phyloP scores from a whole-genome alignment of 2,797 vertebrate genomes.

The Cuculus canorus region DNA sequence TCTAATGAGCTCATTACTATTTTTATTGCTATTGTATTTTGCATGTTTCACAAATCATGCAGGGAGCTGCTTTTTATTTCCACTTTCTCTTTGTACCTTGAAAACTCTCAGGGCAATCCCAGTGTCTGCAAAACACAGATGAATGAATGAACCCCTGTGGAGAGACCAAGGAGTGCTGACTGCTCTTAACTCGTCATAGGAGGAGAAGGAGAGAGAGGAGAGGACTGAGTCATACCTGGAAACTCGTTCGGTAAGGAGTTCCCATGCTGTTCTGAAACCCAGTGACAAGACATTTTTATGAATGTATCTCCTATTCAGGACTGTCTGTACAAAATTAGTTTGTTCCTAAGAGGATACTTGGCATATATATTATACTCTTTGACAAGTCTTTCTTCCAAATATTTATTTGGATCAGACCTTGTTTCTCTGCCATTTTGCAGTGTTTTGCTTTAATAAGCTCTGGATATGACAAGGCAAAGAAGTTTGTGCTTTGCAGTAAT shows the following conservation, averaged over 20 bases:
- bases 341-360: background rate
- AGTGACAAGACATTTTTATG: background rate
- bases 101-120: background rate
- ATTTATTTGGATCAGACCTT: background rate
- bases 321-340: background rate
- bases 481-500: background rate
- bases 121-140: background rate
- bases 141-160: background rate
- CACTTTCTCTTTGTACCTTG: background rate
- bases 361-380: background rate
- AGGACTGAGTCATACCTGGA: background rate
- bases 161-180: background rate
- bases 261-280: background rate
- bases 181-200: background rate
- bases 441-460: conserved; percentile 1
- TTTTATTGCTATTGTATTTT: conserved; percentile 57
- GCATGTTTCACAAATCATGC: conserved; percentile 34
- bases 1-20: conserved; percentile 51
- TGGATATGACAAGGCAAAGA: background rate
- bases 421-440: background rate
- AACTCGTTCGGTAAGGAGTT: background rate
- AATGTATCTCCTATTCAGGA: background rate
- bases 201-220: background rate
- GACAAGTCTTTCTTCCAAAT: background rate
- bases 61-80: conserved; percentile 32